Base-by-base conservation (phyloP, 2,113 vertebrate genomes). In the Corynorhinus townsendii region DNA sequence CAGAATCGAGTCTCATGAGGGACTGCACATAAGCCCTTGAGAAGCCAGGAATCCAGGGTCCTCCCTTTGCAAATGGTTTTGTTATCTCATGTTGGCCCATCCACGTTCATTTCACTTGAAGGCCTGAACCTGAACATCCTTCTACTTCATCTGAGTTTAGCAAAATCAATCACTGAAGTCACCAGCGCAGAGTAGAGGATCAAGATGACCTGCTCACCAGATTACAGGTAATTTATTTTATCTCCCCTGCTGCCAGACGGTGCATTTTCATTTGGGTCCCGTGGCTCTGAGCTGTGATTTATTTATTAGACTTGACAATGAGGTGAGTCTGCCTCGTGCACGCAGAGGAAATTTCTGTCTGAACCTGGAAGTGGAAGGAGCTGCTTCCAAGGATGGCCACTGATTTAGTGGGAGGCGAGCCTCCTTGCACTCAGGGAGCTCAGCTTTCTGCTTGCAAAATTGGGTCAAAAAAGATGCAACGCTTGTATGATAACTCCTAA, bases 231-330 rank as follows among this genome's bases (percentile, higher is more conserved):
- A 96, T 94, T 89, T 90, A 81, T 91, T 94, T 95, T 94, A 76
- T 81, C 94, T 86, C 68, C 56, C 38, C 45, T 64, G 85, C 47
- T 86, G 88, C 92, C 96, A 96, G 95, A 84, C 75, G 16, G 22
- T 92, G 45, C 71, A 49, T 89, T 95, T 93, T 94, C 75, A 38
- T 81, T 22, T 68, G 52, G 75, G 89, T 54, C 90, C 68, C 5
- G 0, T 82, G 92, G 43, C 72, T 69, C 89, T 19, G 12, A 86
- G 86, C 73, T 73, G 86, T 87, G 95, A 90, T 89, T 97, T 95
- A 94, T 91, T 85, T 95, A 82, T 92, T 89, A 94, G 93, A 62
- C 73, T 94, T 94, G 92, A 91, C 94, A 95, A 80, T 84, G 96
- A 97, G 47, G 33, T 5, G 79, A 72, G 89, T 35, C 56, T 72